Evolutionary conservation across 2,888 invertebrate genomes (phyloP).

Genomic region (Acrobasis consociella): DNA sequence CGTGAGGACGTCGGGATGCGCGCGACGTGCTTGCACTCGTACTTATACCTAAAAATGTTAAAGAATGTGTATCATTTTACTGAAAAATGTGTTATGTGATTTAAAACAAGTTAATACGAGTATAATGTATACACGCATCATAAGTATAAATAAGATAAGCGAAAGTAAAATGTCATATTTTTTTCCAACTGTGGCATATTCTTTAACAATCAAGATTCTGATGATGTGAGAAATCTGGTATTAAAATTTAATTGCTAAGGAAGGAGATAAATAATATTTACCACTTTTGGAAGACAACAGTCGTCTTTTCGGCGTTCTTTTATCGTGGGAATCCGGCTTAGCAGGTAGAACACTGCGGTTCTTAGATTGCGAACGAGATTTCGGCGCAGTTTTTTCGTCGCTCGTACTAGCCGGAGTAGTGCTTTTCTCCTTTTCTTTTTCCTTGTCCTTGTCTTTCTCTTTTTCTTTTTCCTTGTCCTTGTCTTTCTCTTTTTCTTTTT

Average conservation of each 20-base stretch:
- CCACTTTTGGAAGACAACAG: constrained; percentile 65
- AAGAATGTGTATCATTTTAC: background rate
- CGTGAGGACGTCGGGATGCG: constrained; percentile 69
- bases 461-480: constrained; percentile 52
- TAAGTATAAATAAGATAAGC: constrained; percentile 28
- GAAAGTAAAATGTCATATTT: too few relatives aligned
- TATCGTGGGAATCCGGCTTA: constrained; percentile 59
- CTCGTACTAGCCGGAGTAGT: constrained; percentile 44
- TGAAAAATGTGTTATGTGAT: too few relatives aligned
- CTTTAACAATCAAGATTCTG: too few relatives aligned
- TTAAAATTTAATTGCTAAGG: too few relatives aligned
- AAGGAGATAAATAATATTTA: background rate
- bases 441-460: constrained; percentile 46
- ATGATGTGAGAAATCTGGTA: too few relatives aligned
- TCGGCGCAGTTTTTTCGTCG: constrained; percentile 61
- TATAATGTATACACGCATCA: too few relatives aligned
- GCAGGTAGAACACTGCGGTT: constrained; percentile 58
- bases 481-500: constrained; percentile 45
- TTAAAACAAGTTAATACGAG: too few relatives aligned
- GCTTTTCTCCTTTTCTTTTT: constrained; percentile 54
- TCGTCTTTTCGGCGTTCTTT: constrained; percentile 63
- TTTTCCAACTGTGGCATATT: too few relatives aligned
- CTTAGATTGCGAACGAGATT: constrained; percentile 69
- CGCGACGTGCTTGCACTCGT: constrained; percentile 54
- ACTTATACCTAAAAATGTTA: constrained; percentile 50